These are phyloP conservation scores for Camelus dromedarius DNA, from an alignment of 2,113 vertebrate species.

Conservation along the genomic window DNA sequence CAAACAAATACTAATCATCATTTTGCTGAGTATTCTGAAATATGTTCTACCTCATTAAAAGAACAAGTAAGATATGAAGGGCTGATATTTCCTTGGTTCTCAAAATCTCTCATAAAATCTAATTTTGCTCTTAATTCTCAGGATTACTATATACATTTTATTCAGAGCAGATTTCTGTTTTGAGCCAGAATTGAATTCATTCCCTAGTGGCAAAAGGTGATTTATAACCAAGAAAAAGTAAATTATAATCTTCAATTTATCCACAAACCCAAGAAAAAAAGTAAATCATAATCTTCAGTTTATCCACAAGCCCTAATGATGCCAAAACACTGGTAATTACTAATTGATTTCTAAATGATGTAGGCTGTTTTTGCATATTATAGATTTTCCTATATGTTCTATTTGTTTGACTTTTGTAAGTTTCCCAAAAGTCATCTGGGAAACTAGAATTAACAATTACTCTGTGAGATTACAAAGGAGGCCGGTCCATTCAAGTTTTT, in stretches of 20 bases:
- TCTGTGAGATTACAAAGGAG: background rate
- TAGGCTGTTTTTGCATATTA: background rate
- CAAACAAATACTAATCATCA: background rate
- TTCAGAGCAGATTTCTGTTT: conserved; percentile 14
- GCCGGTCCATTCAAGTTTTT: background rate
- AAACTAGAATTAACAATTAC: background rate
- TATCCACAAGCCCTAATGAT: conserved; percentile 18
- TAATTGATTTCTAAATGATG: conserved; percentile 20
- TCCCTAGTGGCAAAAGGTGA: background rate
- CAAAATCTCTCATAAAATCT: conserved; percentile 35
- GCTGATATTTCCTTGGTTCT: conserved; percentile 10
- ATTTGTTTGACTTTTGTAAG: background rate
- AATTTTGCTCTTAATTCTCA: conserved; percentile 61
- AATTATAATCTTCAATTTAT: conserved; percentile 44
- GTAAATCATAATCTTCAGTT: conserved; percentile 43
- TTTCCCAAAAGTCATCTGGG: background rate
- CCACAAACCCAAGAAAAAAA: conserved; percentile 35
- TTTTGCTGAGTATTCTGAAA: background rate
- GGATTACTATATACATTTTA: conserved; percentile 10
- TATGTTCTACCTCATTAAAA: background rate
- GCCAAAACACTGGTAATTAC: background rate
- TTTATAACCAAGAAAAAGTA: conserved; percentile 20
- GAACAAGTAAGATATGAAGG: background rate
- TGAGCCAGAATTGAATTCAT: conserved; percentile 23
- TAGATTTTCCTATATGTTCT: background rate